phyloP scores from a whole-genome alignment of 2,113 vertebrate genomes.

The Varanus salvator region DNA sequence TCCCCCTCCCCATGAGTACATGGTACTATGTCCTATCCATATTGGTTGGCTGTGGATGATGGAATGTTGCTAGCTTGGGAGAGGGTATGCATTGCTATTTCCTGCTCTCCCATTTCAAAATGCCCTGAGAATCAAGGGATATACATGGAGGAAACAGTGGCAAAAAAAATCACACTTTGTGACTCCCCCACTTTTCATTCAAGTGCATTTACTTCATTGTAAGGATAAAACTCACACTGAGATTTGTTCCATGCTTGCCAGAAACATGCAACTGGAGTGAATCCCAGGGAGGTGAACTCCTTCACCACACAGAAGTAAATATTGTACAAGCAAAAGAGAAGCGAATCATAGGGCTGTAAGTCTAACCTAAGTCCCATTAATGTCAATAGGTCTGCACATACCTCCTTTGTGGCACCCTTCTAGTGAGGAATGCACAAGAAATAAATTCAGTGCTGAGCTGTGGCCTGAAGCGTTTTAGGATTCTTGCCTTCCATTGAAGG shows the following conservation, averaged over 20 bases:
- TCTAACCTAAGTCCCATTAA: too few species aligned
- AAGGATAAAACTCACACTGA: background rate
- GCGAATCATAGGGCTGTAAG: background rate
- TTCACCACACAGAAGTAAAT: background rate
- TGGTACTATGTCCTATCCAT: too few species aligned
- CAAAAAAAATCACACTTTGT: background rate
- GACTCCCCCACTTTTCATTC: background rate
- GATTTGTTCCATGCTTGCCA: background rate
- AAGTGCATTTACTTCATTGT: background rate
- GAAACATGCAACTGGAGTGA: background rate
- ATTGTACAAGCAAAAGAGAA: background rate
- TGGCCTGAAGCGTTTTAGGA: background rate
- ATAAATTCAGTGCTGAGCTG: background rate
- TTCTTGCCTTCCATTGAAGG: too few species aligned
- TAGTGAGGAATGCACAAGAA: too few species aligned
- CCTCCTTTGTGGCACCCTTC: background rate
- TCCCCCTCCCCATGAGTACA: background rate
- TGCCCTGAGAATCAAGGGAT: background rate
- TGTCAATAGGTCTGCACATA: background rate
- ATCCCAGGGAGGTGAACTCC: background rate
- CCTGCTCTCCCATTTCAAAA: background rate
- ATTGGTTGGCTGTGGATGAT: too few species aligned
- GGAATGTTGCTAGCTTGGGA: background rate
- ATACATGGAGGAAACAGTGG: background rate
- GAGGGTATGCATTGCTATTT: background rate